Base-by-base conservation (phyloP, 37 sponge, comb jelly and placozoan species). In the Spongia lamella region DNA sequence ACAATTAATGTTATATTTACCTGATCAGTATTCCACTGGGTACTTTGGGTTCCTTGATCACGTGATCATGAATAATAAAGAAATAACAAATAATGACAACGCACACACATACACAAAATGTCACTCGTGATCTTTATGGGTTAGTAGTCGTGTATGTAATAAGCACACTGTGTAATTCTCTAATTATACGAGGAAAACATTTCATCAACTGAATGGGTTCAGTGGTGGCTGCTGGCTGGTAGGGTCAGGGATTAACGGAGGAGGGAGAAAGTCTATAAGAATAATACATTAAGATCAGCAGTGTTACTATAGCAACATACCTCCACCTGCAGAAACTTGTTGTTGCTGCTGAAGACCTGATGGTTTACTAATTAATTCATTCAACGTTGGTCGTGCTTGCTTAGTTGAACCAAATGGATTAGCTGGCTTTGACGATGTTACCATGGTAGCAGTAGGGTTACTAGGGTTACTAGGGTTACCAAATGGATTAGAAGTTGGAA, bases 371-470 rank as follows among this genome's bases (percentile, higher is more conserved):
- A 56, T 73, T 35, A 85, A 36, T 50, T 85, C 79, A 31, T 72
- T 65, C n/a, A 85, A 57, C 0, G 79, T 58, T 29, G 86, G 86
- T 49, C 79, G 61, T 9, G 86, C 52, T 49, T 79, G 66, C 35
- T 85, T 85, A 1, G 72, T 9, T 21, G 36, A 63, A 1, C 79
- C 86, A 73, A 85, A 85, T 21, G 86, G 86, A 56, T 85, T 85
- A 21, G 49, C 49, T 38, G 72, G 14, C 0, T 76, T 53, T 19
- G 78, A 49, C 22, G 82, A 57, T 4, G 61, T 74, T 9, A 38
- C 37, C 14, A 7, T 26, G 11, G 38, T 76, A 1, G 74, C 24
- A 14, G 63, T 53, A 7, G 30, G 71, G 9, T 62, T 56, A 5
- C 30, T 37, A 7, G 88, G 75, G 27, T 63, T 66, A 14, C 26